Percentiles rank a stretch among this genome's conserved stretches.
These are phyloP conservation scores for Patiria miniata DNA, from an alignment of 35 echinoderm and acorn worm genomes.

Conservation along the genomic window DNA sequence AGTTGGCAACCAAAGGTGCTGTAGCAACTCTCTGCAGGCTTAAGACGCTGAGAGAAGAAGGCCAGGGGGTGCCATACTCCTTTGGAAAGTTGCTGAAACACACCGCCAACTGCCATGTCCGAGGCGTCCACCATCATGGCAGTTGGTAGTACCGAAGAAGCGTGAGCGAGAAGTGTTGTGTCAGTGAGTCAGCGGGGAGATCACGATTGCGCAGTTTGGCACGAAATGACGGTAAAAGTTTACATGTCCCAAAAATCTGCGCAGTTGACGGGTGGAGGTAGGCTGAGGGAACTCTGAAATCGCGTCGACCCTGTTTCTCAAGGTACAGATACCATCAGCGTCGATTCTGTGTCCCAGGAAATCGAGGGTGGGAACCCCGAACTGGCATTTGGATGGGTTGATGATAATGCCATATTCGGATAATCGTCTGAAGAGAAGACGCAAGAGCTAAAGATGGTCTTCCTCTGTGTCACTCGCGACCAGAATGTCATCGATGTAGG, in stretches of 20 bases:
- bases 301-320: constrained; percentile 32
- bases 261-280: constrained; percentile 32
- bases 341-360: constrained; percentile 46
- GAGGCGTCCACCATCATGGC: constrained; percentile 14
- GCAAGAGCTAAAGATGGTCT: neutral
- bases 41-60: constrained; percentile 20
- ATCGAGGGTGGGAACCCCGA: constrained; percentile 10
- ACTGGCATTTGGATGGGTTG: constrained; percentile 50
- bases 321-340: constrained; percentile 16
- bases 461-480: neutral
- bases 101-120: constrained; percentile 29
- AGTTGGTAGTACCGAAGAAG: no score
- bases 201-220: neutral
- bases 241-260: constrained; percentile 49
- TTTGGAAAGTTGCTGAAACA: constrained; percentile 26
- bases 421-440: constrained; percentile 22
- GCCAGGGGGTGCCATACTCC: constrained; percentile 34
- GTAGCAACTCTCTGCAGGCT: constrained; percentile 43
- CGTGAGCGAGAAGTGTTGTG: no score
- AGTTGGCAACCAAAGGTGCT: constrained; percentile 60
- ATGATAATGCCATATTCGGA: constrained; percentile 49
- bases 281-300: constrained; percentile 51
- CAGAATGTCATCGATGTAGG: constrained; percentile 35
- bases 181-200: constrained; percentile 38
- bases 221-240: constrained; percentile 40